Evolutionary conservation across 2,797 vertebrate species (phyloP).

Genomic region (Pseudochirops cupreus): DNA sequence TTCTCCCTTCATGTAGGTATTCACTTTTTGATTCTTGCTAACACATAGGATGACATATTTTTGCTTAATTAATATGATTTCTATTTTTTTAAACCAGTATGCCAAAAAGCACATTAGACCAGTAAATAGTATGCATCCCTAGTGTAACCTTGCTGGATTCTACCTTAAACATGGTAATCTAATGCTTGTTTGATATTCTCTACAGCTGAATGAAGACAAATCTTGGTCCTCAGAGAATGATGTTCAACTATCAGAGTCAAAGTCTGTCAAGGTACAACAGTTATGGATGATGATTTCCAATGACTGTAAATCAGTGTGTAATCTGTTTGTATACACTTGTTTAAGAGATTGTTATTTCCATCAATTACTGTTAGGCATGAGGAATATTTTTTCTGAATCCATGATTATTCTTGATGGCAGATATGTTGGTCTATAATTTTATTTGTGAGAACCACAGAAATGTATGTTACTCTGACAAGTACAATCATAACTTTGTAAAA

Average conservation of each 20-base stretch:
- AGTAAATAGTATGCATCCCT: slow-evolving; percentile 28
- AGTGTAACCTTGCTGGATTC: slow-evolving; percentile 53
- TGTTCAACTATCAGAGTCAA: slow-evolving; percentile 61
- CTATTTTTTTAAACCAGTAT: slow-evolving; percentile 37
- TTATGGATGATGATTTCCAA: slow-evolving; percentile 67
- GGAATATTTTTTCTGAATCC: slow-evolving; percentile 67
- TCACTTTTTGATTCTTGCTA: slow-evolving; percentile 38
- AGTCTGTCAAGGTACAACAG: slow-evolving; percentile 48
- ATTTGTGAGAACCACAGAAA: slow-evolving; percentile 61
- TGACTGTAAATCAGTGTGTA: slow-evolving; percentile 68
- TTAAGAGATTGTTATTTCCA: slow-evolving; percentile 56
- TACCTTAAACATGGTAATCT: slow-evolving; percentile 45
- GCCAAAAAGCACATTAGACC: slow-evolving; percentile 40
- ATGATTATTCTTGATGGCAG: slow-evolving; percentile 60
- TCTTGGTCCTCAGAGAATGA: slow-evolving; percentile 56
- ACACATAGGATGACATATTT: slow-evolving; percentile 28
- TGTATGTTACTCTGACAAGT: slow-evolving; percentile 42
- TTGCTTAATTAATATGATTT: slow-evolving; percentile 37
- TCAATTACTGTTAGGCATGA: slow-evolving; percentile 61
- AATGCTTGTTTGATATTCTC: slow-evolving; percentile 64
- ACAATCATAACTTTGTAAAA: background rate
- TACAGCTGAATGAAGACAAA: slow-evolving; percentile 66
- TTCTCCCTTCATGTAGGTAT: slow-evolving; percentile 22
- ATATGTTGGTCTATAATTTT: slow-evolving; percentile 64
- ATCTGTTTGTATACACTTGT: slow-evolving; percentile 63